phyloP scores from a whole-genome alignment of 2,888 invertebrate species.

The Limenitis camilla region DNA sequence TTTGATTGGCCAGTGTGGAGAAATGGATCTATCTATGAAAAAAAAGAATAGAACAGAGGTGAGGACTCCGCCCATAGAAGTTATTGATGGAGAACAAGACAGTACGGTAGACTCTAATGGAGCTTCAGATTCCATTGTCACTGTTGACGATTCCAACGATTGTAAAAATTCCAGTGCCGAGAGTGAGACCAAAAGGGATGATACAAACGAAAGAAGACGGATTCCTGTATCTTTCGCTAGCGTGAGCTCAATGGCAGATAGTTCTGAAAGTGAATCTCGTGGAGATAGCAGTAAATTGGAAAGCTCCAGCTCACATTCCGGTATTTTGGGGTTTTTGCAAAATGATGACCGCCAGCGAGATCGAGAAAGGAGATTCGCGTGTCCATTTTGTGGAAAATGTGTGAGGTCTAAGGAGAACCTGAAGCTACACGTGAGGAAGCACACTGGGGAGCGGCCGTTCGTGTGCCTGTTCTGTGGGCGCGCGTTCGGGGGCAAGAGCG shows the following conservation, averaged over 20 bases:
- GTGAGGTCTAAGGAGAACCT: constrained; percentile 91
- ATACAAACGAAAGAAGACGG: constrained; percentile 47
- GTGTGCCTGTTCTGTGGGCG: constrained; percentile 92
- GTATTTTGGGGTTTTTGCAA: constrained; percentile 78
- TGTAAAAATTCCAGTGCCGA: constrained; percentile 59
- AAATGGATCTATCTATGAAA: constrained; percentile 76
- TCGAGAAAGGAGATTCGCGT: constrained; percentile 86
- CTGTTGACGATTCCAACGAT: constrained; percentile 66
- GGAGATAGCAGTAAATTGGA: constrained; percentile 65
- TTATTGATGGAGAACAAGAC: constrained; percentile 78
- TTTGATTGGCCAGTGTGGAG: constrained; percentile 68
- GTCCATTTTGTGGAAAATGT: constrained; percentile 92
- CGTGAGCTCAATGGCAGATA: constrained; percentile 70
- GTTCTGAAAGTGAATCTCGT: constrained; percentile 67
- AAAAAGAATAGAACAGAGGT: constrained; percentile 55
- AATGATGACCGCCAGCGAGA: constrained; percentile 73
- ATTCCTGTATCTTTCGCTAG: constrained; percentile 69
- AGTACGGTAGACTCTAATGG: constrained; percentile 82
- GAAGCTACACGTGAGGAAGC: constrained; percentile 90
- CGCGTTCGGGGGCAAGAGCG: constrained; percentile 91
- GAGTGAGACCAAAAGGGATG: constrained; percentile 53
- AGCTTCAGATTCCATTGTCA: constrained; percentile 63
- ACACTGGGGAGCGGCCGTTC: constrained; percentile 91
- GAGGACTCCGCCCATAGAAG: constrained; percentile 65
- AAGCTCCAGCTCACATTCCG: constrained; percentile 72